Percentiles rank a stretch among this genome's conserved stretches.
phyloP scores from a whole-genome alignment of 2,888 invertebrate species.

The Parnassius orleans region DNA sequence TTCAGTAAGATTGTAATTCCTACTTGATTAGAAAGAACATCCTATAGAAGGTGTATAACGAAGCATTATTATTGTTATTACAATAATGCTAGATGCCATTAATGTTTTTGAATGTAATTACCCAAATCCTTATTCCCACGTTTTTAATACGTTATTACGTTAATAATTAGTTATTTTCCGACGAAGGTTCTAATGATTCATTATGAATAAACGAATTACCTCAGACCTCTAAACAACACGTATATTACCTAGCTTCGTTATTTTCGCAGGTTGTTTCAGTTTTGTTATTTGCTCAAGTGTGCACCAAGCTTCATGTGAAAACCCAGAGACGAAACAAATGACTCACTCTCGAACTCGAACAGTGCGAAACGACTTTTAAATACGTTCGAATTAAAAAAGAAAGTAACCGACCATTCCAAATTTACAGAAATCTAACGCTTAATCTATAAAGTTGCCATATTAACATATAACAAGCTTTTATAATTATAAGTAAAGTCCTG shows the following conservation, averaged over 20 bases:
- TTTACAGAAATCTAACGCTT: slow-evolving; percentile 55
- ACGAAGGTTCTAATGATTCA: slow-evolving; percentile 51
- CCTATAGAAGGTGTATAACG: too few species aligned
- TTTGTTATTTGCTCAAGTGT: slow-evolving; percentile 69
- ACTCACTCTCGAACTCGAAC: slow-evolving; percentile 40
- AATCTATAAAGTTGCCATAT: slow-evolving; percentile 71
- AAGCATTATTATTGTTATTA: too few species aligned
- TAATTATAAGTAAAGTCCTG: slow-evolving; percentile 36
- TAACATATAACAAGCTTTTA: slow-evolving; percentile 55
- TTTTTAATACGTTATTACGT: slow-evolving; percentile 27
- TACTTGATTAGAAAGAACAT: too few species aligned
- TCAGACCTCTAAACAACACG: slow-evolving; percentile 52
- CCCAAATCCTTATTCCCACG: slow-evolving; percentile 36
- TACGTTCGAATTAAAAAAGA: slow-evolving; percentile 37
- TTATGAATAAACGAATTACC: slow-evolving; percentile 49
- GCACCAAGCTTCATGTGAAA: slow-evolving; percentile 57
- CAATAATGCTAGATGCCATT: too few species aligned
- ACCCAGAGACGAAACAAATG: slow-evolving; percentile 50
- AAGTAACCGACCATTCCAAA: slow-evolving; percentile 69
- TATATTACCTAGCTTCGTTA: slow-evolving; percentile 57
- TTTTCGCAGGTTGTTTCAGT: slow-evolving; percentile 39
- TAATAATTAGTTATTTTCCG: slow-evolving; percentile 43
- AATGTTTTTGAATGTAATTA: slow-evolving; percentile 14
- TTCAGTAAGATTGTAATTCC: too few species aligned
- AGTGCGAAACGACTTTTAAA: slow-evolving; percentile 48